Conservation (phyloP, 2,113 vertebrate species). For the Brachyhypopomus occidentalis region DNA sequence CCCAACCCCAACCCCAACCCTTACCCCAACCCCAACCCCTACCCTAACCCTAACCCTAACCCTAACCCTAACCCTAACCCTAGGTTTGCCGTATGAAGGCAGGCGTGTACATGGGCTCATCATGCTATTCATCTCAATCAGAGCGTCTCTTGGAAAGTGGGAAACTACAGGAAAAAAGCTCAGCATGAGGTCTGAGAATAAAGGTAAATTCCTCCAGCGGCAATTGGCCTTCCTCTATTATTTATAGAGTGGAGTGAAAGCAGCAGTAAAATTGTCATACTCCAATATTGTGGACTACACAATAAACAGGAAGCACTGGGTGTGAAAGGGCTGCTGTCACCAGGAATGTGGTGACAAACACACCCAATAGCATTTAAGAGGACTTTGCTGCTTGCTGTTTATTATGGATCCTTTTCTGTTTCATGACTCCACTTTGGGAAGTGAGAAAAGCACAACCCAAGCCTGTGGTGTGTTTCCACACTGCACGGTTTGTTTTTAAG, state of each 20-base stretch:
- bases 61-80: too few species aligned
- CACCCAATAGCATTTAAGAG: constrained; percentile 28
- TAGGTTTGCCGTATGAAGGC: too few species aligned
- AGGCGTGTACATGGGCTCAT: too few species aligned
- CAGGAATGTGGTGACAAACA: too few species aligned
- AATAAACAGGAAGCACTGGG: constrained; percentile 34
- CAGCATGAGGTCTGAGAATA: not conserved
- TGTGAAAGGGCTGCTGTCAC: not conserved
- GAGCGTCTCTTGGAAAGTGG: constrained; percentile 2
- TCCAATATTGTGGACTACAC: constrained; percentile 28
- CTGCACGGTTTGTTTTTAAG: not conserved
- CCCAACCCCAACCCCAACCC: too few species aligned
- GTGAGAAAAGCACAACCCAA: not conserved
- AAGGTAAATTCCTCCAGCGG: constrained; percentile 21
- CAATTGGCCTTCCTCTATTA: constrained; percentile 16
- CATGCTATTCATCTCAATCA: constrained; percentile 1
- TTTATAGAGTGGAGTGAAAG: constrained; percentile 9
- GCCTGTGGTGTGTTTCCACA: not conserved
- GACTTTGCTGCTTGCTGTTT: not conserved
- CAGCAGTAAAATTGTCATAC: constrained; percentile 39
- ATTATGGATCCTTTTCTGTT: not conserved
- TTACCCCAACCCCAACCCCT: too few species aligned
- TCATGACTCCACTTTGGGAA: constrained; percentile 5
- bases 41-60: too few species aligned
- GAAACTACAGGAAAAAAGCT: constrained; percentile 8